Evolutionary conservation across 2,888 invertebrate genomes (phyloP).

Genomic region (Orchestes rusci): DNA sequence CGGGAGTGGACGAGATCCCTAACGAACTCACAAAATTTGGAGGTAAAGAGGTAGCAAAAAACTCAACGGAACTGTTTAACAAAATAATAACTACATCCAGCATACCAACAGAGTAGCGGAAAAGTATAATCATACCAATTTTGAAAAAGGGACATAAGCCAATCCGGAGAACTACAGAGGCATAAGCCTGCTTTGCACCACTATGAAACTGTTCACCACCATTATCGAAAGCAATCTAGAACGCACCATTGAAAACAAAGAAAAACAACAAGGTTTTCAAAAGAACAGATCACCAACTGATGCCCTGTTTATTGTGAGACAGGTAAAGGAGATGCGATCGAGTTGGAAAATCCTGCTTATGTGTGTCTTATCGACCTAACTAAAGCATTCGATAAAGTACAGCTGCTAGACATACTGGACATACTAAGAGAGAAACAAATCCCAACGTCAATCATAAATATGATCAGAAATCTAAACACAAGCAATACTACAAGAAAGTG

Average conservation of each 20-base stretch:
- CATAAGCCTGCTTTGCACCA: not conserved
- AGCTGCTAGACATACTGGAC: not conserved
- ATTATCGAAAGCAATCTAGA: not conserved
- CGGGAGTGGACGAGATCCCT: not conserved
- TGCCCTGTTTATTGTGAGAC: constrained; percentile 1
- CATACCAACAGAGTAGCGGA: not conserved
- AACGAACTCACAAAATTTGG: not conserved
- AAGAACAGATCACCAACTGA: not conserved
- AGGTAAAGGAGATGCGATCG: not conserved
- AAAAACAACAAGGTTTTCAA: not conserved
- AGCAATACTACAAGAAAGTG: too few species aligned
- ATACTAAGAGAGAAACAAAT: constrained; percentile 1
- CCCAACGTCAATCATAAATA: constrained; percentile 7
- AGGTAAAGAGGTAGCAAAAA: not conserved
- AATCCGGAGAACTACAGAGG: constrained; percentile 1
- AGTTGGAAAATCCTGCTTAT: not conserved
- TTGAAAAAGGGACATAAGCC: not conserved
- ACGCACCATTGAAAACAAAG: not conserved
- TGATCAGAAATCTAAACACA: constrained; percentile 41
- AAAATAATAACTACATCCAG: too few species aligned
- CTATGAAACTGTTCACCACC: not conserved
- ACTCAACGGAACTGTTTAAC: not conserved
- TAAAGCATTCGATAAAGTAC: not conserved
- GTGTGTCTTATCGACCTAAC: not conserved
- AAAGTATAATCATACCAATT: not conserved